These are phyloP conservation scores for Cryptoprocta ferox DNA, from an alignment of 2,797 vertebrate species.

Conservation along the genomic window DNA sequence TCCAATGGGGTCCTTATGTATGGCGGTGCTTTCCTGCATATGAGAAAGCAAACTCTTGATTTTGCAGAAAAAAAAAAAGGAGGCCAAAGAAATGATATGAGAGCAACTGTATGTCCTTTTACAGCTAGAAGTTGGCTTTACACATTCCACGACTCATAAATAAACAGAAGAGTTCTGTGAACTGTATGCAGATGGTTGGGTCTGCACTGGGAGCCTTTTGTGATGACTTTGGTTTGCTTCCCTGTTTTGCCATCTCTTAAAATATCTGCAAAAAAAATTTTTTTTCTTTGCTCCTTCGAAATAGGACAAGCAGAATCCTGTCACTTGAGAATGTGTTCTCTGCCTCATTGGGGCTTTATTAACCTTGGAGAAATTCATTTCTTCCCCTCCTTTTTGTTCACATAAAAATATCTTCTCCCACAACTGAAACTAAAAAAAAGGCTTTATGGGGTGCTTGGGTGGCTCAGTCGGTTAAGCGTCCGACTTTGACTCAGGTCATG, in stretches of 20 bases:
- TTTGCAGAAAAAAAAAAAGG: background rate
- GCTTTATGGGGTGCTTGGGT: no score
- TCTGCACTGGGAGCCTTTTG: slow-evolving; percentile 81
- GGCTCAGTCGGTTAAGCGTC: no score
- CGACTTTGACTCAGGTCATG: no score
- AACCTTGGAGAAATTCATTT: background rate
- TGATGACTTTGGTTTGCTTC: slow-evolving; percentile 84
- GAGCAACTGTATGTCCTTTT: slow-evolving; percentile 84
- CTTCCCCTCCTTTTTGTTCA: background rate
- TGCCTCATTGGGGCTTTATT: slow-evolving; percentile 28
- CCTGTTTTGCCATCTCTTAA: slow-evolving; percentile 81
- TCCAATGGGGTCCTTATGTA: background rate
- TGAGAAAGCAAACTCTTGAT: slow-evolving; percentile 62
- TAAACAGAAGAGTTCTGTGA: slow-evolving; percentile 86
- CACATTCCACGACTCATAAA: slow-evolving; percentile 83
- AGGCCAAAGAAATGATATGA: slow-evolving; percentile 68
- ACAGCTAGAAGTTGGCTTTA: slow-evolving; percentile 83
- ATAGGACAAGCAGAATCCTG: slow-evolving; percentile 80
- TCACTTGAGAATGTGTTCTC: slow-evolving; percentile 76
- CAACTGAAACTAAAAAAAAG: background rate
- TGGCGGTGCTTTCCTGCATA: background rate
- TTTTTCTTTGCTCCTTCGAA: slow-evolving; percentile 76
- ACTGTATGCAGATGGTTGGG: slow-evolving; percentile 82
- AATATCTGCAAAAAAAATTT: slow-evolving; percentile 78
- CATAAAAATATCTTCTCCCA: slow-evolving; percentile 14